These are phyloP conservation scores for Pteropus rufus DNA, from an alignment of 2,797 vertebrate species.

Conservation along the genomic window DNA sequence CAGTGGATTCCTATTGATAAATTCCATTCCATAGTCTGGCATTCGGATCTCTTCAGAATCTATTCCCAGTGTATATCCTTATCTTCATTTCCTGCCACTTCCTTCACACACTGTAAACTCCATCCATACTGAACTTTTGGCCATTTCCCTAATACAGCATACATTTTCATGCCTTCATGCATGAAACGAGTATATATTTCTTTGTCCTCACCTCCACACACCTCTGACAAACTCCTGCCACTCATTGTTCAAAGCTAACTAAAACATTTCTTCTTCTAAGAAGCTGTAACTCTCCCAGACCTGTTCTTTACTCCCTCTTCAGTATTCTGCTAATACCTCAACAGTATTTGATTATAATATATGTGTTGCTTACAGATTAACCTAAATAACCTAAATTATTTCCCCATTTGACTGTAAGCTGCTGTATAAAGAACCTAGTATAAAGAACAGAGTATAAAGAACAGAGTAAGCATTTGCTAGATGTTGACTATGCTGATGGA, in stretches of 20 bases:
- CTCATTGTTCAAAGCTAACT: constrained; percentile 4
- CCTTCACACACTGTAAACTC: background rate
- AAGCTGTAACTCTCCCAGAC: constrained; percentile 6
- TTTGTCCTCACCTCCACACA: background rate
- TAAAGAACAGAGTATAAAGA: too few relatives aligned
- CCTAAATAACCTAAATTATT: constrained; percentile 9
- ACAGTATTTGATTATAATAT: background rate
- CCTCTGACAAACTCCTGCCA: background rate
- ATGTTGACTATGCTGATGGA: background rate
- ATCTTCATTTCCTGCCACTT: constrained; percentile 1
- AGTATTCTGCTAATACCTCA: background rate
- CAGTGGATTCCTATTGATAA: background rate
- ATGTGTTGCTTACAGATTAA: background rate
- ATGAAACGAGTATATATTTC: background rate
- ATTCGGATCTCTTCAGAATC: background rate
- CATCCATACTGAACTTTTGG: background rate
- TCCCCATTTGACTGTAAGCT: background rate
- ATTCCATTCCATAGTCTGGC: background rate
- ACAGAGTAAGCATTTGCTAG: constrained; percentile 2
- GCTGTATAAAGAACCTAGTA: background rate
- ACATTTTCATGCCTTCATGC: background rate
- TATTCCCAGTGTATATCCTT: background rate
- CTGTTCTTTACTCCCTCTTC: constrained; percentile 1
- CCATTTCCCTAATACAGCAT: background rate
- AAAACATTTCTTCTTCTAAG: constrained; percentile 4